Base-by-base conservation (phyloP, 1,140 invertebrate genomes). In the Zaprionus camerounensis region DNA sequence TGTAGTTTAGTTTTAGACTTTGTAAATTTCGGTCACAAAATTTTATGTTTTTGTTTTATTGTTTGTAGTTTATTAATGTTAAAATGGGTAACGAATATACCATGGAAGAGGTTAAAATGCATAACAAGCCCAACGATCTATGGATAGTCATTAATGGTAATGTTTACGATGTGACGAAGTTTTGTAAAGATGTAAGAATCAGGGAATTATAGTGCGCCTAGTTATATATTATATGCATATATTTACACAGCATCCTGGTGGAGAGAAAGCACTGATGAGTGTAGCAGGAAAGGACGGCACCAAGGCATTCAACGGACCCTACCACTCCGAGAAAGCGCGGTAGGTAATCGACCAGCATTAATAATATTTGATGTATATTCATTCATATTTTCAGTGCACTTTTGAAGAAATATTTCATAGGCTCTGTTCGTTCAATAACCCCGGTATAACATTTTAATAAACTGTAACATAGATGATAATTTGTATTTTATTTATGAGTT, bases 81-180 rank as follows among this genome's bases (percentile, higher is more conserved):
- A 24, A 28, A 66, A 78, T 87, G 77, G 62, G 56, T 44, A 87
- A 82, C 71, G 63, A 92, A 81, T 93, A 94, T 51, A 93, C 92
- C 2, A 84, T 93, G 17, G 93, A 85, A n/a, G 94, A 95, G 92
- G 94, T 96, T 17, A 93, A 94, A 49, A 91, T 94, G 71, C 94
- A 95, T 78, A 93, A 93, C 38, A 91, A 91, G 28, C 86, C 91
- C 26, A 87, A 93, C 11, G 94, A 94, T 78, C 78, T 93, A 2
- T 96, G 95, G 95, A 91, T 96, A 24, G 92, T 95, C 26, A 95
- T 96, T 68, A 93, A 95, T 46, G 94, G 95, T 75, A 93, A 94
- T 78, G 94, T 96, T 57, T 96, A 96, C 79, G 93, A 96, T 92
- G 94, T 96, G 9, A 95, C 95, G 2, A 92, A 93, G 46, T 96